A percentile compares a stretch with the other conserved stretches of the same genome.
Evolutionary conservation across 2,797 vertebrate genomes (phyloP).

Genomic region (Triplophysa yarkandensis): DNA sequence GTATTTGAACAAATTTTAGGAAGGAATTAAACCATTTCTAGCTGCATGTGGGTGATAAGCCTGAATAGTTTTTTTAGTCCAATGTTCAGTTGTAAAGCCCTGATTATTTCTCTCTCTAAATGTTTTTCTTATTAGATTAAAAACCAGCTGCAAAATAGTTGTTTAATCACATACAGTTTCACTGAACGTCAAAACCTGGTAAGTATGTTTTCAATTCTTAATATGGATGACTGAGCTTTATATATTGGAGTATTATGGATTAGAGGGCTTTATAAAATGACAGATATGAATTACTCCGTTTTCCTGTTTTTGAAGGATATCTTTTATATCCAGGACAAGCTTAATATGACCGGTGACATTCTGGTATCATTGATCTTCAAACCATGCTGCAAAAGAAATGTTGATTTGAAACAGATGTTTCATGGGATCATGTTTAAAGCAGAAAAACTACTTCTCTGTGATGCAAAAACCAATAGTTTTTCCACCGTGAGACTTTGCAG

Average conservation of each 20-base stretch:
- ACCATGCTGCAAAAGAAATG: background rate
- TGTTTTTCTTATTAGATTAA: slow-evolving; percentile 62
- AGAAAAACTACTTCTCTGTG: background rate
- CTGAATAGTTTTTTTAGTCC: background rate
- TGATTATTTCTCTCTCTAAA: background rate
- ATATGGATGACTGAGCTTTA: slow-evolving; percentile 4
- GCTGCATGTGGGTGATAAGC: background rate
- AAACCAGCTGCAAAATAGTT: slow-evolving; percentile 69
- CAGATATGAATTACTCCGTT: background rate
- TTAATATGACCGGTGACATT: slow-evolving; percentile 6
- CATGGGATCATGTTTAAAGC: slow-evolving; percentile 2
- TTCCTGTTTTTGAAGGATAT: slow-evolving; percentile 7
- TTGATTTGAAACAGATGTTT: slow-evolving; percentile 25
- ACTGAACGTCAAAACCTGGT: slow-evolving; percentile 65
- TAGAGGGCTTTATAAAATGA: background rate
- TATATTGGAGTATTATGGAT: background rate
- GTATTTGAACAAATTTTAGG: too few species aligned
- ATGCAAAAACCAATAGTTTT: background rate
- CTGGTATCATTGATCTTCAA: background rate
- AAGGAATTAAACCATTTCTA: too few species aligned
- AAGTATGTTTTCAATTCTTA: slow-evolving; percentile 33
- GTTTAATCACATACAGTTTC: slow-evolving; percentile 64
- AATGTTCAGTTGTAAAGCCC: background rate
- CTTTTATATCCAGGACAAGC: background rate
- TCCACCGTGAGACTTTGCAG: background rate